phyloP scores from a whole-genome alignment of 2,113 vertebrate genomes.

The Oophaga pumilio region DNA sequence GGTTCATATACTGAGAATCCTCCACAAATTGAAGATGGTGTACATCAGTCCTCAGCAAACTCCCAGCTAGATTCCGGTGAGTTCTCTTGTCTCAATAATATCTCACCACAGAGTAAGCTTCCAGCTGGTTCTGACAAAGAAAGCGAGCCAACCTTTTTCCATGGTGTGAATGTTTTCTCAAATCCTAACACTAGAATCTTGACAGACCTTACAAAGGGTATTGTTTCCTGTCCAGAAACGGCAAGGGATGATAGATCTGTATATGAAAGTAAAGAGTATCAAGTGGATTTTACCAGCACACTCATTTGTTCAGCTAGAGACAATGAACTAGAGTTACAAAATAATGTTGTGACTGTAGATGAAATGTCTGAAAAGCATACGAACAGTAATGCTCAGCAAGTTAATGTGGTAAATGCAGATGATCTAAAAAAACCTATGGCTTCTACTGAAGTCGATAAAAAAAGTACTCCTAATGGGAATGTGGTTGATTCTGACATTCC shows the following conservation, averaged over 20 bases:
- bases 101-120: neutral
- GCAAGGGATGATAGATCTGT: neutral
- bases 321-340: neutral
- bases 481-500: neutral
- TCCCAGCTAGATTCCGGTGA: neutral
- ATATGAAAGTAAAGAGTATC: neutral
- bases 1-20: neutral
- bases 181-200: neutral
- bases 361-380: neutral
- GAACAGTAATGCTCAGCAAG: neutral
- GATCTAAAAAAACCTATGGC: conserved; percentile 11
- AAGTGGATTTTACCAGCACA: neutral
- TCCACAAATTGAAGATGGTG: neutral
- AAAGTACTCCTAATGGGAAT: neutral
- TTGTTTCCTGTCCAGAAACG: neutral
- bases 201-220: neutral
- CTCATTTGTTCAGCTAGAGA: neutral
- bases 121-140: neutral
- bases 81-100: neutral
- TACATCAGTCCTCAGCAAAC: neutral
- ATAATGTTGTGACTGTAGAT: neutral
- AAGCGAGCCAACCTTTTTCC: neutral
- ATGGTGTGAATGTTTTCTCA: neutral
- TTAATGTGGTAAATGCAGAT: neutral
- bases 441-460: neutral